Base-by-base conservation (phyloP, 2,797 vertebrate species). In the Melanogrammus aeglefinus region DNA sequence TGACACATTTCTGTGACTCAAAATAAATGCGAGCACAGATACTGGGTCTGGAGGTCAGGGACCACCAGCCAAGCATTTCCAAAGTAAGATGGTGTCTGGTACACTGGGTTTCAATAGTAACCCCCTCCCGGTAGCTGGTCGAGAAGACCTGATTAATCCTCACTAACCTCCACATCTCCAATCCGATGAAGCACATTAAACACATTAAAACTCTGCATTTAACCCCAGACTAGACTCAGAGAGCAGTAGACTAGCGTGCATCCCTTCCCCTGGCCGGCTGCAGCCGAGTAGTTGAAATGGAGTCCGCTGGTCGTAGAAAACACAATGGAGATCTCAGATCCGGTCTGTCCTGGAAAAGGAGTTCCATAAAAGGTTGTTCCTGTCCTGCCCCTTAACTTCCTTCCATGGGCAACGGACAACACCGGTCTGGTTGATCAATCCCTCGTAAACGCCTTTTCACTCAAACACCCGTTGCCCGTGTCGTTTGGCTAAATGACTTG, bases 1-100 rank as follows among this genome's bases (percentile, higher is more conserved):
- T 84, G 88, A 84, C 85, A 84, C 85, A 84, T 91, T 85, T 88
- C n/a, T 90, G 81, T 92, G 88, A 91, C 90, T 91, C 79, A 91
- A 93, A 91, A 87, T 93, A 92, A 92, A 93, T 91, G 92, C 88
- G 92, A 93, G 92, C 86, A 86, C 92, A 93, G 92, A 93, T 93
- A 91, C 92, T 93, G 90, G 92, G 92, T 90, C 91, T 91, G 84
- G 92, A 93, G 91, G 91, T 93, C 91, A 92, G 92, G 93, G 92
- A 93, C 85, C 90, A 92, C 75, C 92, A 85, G 85, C 92, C 92
- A 79, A 93, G 89, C 86, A 88, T 93, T 92, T 88, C 92, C 77
- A 93, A 93, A 93, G 92, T 93, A 93, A 93, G 92, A 89, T 78
- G 63, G 63, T 81, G 82, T 81, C 82, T 74, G 80, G 82, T 84